Conservation (phyloP, 2,888 invertebrate species). For the Heliconius ethilla region DNA sequence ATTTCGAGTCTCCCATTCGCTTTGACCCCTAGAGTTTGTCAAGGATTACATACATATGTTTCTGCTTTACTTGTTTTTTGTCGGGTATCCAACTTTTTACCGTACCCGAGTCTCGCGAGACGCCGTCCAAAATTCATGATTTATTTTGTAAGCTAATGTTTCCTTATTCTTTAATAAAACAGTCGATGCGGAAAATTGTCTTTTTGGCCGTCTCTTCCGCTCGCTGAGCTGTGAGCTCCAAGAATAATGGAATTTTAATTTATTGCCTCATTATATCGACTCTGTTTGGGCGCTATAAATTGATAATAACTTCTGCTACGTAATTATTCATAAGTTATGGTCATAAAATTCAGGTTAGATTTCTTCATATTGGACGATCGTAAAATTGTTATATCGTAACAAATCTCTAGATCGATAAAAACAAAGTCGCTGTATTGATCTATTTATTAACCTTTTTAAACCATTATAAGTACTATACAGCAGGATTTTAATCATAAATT, state of each 20-base stretch:
- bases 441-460: neutral
- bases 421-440: neutral
- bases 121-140: constrained; percentile 46
- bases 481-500: too few species aligned
- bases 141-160: constrained; percentile 52
- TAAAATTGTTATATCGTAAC: constrained; percentile 17
- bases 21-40: constrained; percentile 19
- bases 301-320: constrained; percentile 16
- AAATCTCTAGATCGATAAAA: constrained; percentile 8
- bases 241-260: constrained; percentile 42
- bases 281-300: constrained; percentile 30
- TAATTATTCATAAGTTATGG: constrained; percentile 20
- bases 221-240: constrained; percentile 32
- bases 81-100: constrained; percentile 23
- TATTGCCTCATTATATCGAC: constrained; percentile 40
- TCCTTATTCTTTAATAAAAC: constrained; percentile 50
- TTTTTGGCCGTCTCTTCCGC: constrained; percentile 44
- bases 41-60: constrained; percentile 31
- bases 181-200: constrained; percentile 48
- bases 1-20: constrained; percentile 16
- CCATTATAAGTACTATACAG: too few species aligned
- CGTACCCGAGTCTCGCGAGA: constrained; percentile 30
- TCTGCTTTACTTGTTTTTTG: constrained; percentile 32
- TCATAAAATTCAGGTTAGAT: constrained; percentile 9
- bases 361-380: constrained; percentile 1